Base-by-base conservation (phyloP, 2,888 invertebrate genomes). In the Dysmachus trigonus region DNA sequence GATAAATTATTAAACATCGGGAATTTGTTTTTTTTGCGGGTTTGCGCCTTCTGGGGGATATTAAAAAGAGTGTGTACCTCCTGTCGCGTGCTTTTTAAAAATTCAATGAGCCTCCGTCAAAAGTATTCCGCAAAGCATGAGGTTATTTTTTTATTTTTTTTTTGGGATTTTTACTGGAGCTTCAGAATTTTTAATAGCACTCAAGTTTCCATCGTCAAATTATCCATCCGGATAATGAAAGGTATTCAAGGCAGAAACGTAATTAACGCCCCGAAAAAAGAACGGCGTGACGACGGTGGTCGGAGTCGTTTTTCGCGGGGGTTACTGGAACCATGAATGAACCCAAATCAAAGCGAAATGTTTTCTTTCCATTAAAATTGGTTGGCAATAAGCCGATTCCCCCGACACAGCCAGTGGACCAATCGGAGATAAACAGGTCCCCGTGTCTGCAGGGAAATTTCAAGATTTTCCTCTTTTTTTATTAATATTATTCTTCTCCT, bases 311-410 rank as follows among this genome's bases (percentile, higher is more conserved):
- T n/a, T n/a, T n/a, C n/a, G 62, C 18, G 38, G 38, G 15, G 38
- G 76, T 76, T 38, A n/a, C 22, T n/a, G 38, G 76, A 38, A 27
- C 38, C 41, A 76, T 76, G 76, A 38, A 76, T 76, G 76, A 38
- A 76, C 76, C 76, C 76, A 76, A 76, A 76, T 76, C 76, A 76
- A 76, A 38, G 76, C 38, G 35, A 76, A 76, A 76, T 76, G 76
- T 38, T 76, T 76, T 76, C 38, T 38, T 76, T 76, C 76, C 76
- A 76, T 76, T 76, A 76, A 76, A 76, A 76, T 76, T 76, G 76
- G 76, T 76, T 31, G 76, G 38, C 76, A 76, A 76, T 76, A 76
- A 76, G 76, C 76, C 22, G 76, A 76, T 76, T 76, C 38, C 76
- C 35, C 4, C 2, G 22, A 13, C 22, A 35, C 2, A n/a, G 33